These are phyloP conservation scores for Drosophila borealis DNA, from an alignment of 2,888 invertebrate genomes.

Conservation along the genomic window DNA sequence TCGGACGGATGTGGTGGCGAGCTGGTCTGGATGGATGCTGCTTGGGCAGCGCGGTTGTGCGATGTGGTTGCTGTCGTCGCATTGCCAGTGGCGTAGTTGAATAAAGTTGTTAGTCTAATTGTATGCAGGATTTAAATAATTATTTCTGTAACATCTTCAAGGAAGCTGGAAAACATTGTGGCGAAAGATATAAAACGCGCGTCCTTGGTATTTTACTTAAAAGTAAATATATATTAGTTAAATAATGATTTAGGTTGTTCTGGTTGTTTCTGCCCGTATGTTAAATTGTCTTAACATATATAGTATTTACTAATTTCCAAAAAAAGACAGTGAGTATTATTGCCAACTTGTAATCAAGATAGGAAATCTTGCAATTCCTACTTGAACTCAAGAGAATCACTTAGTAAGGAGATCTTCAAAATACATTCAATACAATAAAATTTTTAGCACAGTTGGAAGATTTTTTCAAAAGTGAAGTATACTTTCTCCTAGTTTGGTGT, in stretches of 20 bases:
- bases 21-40: conserved; percentile 22
- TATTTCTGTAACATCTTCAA: conserved; percentile 16
- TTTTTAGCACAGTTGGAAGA: too few relatives aligned
- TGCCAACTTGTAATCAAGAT: too few relatives aligned
- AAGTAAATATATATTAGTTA: not conserved
- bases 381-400: not conserved
- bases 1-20: conserved; percentile 18
- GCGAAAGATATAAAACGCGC: not conserved
- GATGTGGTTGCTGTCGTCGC: conserved; percentile 30
- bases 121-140: conserved; percentile 21
- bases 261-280: too few relatives aligned
- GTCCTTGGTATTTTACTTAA: not conserved
- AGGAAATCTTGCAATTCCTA: not conserved
- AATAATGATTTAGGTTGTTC: too few relatives aligned
- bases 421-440: too few relatives aligned
- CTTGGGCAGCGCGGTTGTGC: conserved; percentile 22
- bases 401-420: not conserved
- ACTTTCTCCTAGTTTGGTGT: too few relatives aligned
- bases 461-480: too few relatives aligned
- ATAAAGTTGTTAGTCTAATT: conserved; percentile 33
- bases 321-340: too few relatives aligned
- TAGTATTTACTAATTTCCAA: too few relatives aligned
- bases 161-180: conserved; percentile 1
- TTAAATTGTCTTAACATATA: too few relatives aligned
- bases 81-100: conserved; percentile 50